Evolutionary conservation across 2,113 vertebrate species (phyloP), one percentile per base, ranked within the genome.

Genomic region (Oncorhynchus kisutch): DNA sequence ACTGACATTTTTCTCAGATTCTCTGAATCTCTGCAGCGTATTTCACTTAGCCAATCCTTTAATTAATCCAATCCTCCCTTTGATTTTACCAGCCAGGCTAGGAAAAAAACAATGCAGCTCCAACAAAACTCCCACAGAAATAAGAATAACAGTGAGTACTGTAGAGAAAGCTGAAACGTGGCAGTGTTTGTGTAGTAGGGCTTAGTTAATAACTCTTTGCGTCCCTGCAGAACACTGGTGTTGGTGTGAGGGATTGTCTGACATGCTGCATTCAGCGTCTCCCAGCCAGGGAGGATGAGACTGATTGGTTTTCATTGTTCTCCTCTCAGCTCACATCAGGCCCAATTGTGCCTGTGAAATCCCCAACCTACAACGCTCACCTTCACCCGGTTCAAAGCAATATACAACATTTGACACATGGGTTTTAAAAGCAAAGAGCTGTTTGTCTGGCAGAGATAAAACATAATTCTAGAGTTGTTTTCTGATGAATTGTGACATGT

Each of bases 231-330:
- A 60, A 70, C 78, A 79, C 80, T 77, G 81, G 54, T 8, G 71
- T 75, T 79, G 68, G 75, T 75, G 20, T 74, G 74, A 77, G 78
- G 22, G 72, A 82, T 54, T 48, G 65, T 75, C 71, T 67, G 77
- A 73, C 79, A 49, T 64, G 78, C 71, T 78, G 71, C 73, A 78
- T 69, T 57, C 78, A 81, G 73, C 45, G 48, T 62, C 74, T 76
- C 70, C 82, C 39, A 62, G 70, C 70, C 60, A 57, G 81, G 31
- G 22, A 71, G 70, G 57, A 27, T 64, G 76, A 82, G 86, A 45
- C 75, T 81, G 77, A 82, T 76, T 87, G 77, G 5, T 87, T 88
- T 82, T 83, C 75, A 87, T 87, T 66, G 76, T 82, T 81, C 78
- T 67, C 24, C 64, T 74, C 80, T 86, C 18, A 85, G 51, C 71